These are phyloP conservation scores for Priocnemis perturbator DNA, from an alignment of 2,888 invertebrate species.

Conservation along the genomic window DNA sequence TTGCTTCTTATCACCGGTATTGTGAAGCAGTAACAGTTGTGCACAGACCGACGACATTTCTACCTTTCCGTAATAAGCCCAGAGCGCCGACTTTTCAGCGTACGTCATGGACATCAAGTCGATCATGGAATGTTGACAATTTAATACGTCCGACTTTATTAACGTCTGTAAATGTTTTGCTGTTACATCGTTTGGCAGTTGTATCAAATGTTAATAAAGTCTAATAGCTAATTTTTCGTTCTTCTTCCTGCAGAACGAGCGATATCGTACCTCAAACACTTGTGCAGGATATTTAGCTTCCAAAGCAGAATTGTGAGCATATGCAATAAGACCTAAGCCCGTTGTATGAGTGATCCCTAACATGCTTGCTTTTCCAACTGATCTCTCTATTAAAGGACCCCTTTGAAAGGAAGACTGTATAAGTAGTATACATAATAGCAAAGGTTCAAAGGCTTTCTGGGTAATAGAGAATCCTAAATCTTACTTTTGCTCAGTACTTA, in stretches of 20 bases:
- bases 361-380: conserved; percentile 82
- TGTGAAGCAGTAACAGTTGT: conserved; percentile 86
- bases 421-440: conserved; percentile 62
- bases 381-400: conserved; percentile 82
- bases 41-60: conserved; percentile 89
- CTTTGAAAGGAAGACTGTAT: conserved; percentile 59
- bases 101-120: conserved; percentile 89
- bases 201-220: neutral
- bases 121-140: conserved; percentile 88
- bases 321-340: conserved; percentile 85
- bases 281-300: conserved; percentile 81
- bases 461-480: conserved; percentile 23
- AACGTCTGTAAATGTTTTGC: conserved; percentile 78
- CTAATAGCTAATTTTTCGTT: neutral
- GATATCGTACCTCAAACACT: conserved; percentile 79
- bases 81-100: conserved; percentile 89
- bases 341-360: conserved; percentile 83
- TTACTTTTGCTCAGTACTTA: conserved; percentile 76
- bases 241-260: neutral
- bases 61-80: conserved; percentile 92
- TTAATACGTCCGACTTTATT: conserved; percentile 89
- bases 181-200: neutral
- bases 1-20: conserved; percentile 79
- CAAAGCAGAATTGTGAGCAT: conserved; percentile 86
- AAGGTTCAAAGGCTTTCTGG: conserved; percentile 2